Evolutionary conservation across 2,113 vertebrate genomes (phyloP), one percentile per base, ranked within the genome.

Genomic region (Oriolus oriolus): DNA sequence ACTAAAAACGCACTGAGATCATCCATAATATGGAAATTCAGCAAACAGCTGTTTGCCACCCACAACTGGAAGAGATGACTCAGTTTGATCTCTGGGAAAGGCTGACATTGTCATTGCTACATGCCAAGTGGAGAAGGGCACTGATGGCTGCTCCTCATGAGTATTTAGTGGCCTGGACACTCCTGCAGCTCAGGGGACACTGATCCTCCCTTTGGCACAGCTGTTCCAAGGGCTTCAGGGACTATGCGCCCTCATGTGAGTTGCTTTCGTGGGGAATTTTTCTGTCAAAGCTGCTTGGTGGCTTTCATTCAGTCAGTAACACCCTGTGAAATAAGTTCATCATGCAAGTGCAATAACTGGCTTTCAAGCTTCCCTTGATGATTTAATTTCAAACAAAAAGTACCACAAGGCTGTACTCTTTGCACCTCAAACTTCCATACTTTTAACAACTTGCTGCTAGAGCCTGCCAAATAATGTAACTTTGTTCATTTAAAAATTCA

Each of bases 351-450:
- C 82, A 90, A 56, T 79, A 86, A 89, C 50, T 84, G 77, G 74
- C 65, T 95, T 95, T 73, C 91, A 87, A 85, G 71, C 63, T 85
- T 89, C 63, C 74, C 90, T 77, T 90, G 61, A 94, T 75, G 60
- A 80, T 96, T 97, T 97, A 84, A 96, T 96, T 96, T 84, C 59
- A 94, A 92, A 64, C 22, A 94, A 86, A 60, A 95, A 91, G 31
- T 16, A 7, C 60, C 56, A 73, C 21, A n/a, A 87, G 82, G 52
- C 71, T 59, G 11, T 49, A 42, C 18, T 31, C 41, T 64, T 90
- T 71, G 56, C 49, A 78, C 20, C 60, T 85, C 69, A 93, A 76
- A 79, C 16, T 7, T 87, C 68, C 57, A 30, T 35, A 16, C 21
- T 87, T 91, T 71, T 69, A 89, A 75, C 81, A 94, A 90, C 35